Base-by-base conservation (phyloP, 2,113 vertebrate species). In the Dasyornis broadbenti region DNA sequence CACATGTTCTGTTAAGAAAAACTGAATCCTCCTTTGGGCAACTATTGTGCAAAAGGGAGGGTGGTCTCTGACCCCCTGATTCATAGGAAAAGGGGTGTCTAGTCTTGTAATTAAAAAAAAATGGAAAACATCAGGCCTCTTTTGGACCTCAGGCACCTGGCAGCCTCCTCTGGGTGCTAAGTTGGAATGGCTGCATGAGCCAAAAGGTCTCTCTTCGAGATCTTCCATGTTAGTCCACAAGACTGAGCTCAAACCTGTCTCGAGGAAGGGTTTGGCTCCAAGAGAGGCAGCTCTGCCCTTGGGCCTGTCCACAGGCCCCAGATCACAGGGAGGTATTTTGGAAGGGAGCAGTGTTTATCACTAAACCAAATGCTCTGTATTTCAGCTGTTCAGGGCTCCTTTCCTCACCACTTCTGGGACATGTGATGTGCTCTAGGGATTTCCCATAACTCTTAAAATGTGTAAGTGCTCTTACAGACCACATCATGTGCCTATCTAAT, bases 121-220 rank as follows among this genome's bases (percentile, higher is more conserved):
- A 19, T 11, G 3, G 0, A 15, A 85, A 71, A 37, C 21, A 44
- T 37, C 4, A 5, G 28, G 10, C 7, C 9, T 86, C 18, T 39
- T 82, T 61, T 57, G 23, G 72, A 66, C 15, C 30, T 64, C 13
- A 19, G 40, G 57, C 9, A 69, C 13, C 31, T 75, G 76, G 33
- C 42, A 61, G 50, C 13, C 35, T 76, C 81, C 40, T 44, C 63
- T 53, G 37, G 35, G 37, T 53, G 45, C 26, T 3, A 2, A n/a
- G 20, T 0, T 2, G 4, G 54, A 65, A 61, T 33, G 56, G 40
- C 64, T 39, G 7, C 4, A 2, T 1, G 10, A 82, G 37, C 49
- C 49, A n/a, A 27, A 79, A 52, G 23, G 35, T 52, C 19, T 56
- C 30, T 56, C 7, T 23, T 13, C 2, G 0, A 44, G 14, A 42